A percentile compares a stretch with the other conserved stretches of the same genome.
These are phyloP conservation scores for Pegoplata infirma DNA, from an alignment of 2,888 invertebrate genomes.

Conservation along the genomic window DNA sequence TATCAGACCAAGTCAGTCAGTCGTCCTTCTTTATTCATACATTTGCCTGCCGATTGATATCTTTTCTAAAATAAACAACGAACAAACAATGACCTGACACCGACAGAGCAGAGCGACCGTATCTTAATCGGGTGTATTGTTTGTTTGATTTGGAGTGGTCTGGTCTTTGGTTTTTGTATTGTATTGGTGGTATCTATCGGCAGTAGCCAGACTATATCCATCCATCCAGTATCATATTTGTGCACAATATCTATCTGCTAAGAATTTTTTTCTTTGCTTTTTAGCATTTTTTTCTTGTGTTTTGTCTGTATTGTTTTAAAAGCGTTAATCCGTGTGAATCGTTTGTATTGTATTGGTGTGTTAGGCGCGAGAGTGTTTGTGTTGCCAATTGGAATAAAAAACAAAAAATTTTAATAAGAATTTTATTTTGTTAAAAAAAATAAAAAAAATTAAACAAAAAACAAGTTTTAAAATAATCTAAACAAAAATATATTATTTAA, in stretches of 20 bases:
- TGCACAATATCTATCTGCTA: constrained; percentile 13
- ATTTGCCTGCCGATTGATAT: constrained; percentile 74
- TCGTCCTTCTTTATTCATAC: constrained; percentile 73
- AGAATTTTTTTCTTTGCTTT: constrained; percentile 29
- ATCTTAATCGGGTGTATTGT: constrained; percentile 28
- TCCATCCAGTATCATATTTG: too few species aligned
- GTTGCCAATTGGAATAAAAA: constrained; percentile 47
- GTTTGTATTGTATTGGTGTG: constrained; percentile 35
- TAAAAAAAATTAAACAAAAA: constrained; percentile 2
- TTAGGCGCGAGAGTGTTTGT: constrained; percentile 42
- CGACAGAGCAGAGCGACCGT: constrained; percentile 35
- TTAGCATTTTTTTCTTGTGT: too few species aligned
- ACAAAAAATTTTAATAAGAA: constrained; percentile 10
- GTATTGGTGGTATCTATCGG: too few species aligned
- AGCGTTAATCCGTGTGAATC: constrained; percentile 37
- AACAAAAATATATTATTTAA: background rate
- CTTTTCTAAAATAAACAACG: constrained; percentile 68
- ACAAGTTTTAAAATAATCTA: constrained; percentile 4
- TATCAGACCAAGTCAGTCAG: constrained; percentile 73
- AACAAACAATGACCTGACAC: constrained; percentile 64
- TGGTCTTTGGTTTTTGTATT: constrained; percentile 15
- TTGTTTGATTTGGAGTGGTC: constrained; percentile 27
- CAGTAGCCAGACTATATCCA: too few species aligned
- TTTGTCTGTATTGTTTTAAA: constrained; percentile 41
- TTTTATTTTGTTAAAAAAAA: constrained; percentile 18